These are phyloP conservation scores for Paramisgurnus dabryanus DNA, from an alignment of 2,113 vertebrate genomes.

Conservation along the genomic window DNA sequence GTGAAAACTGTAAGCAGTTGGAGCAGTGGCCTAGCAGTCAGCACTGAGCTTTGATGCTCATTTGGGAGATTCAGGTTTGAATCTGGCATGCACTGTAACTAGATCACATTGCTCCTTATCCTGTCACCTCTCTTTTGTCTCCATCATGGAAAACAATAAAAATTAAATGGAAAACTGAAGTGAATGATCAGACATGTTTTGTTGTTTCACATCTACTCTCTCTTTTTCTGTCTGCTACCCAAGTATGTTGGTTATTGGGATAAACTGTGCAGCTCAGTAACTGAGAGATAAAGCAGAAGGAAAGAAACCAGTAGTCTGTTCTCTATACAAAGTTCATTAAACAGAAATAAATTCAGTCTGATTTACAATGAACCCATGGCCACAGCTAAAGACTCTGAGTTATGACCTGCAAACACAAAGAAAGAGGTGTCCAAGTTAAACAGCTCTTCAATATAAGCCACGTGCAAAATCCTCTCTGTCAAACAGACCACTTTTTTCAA, in stretches of 20 bases:
- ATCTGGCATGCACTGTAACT: not conserved
- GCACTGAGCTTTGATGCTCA: not conserved
- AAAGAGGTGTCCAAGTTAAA: not conserved
- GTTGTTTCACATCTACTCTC: no score
- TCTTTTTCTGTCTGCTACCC: no score
- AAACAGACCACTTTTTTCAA: not conserved
- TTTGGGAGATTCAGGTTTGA: not conserved
- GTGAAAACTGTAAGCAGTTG: not conserved
- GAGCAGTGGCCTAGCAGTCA: not conserved
- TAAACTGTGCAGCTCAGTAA: not conserved
- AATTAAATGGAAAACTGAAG: no score
- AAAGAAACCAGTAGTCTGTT: slow-evolving; percentile 11
- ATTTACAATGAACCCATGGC: slow-evolving; percentile 12
- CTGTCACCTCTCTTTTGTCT: no score
- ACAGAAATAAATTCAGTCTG: slow-evolving; percentile 28
- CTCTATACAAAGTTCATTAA: slow-evolving; percentile 42
- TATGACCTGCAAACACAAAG: not conserved
- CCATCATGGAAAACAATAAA: no score
- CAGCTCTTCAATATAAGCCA: not conserved
- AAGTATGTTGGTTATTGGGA: no score
- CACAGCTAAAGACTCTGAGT: slow-evolving; percentile 6
- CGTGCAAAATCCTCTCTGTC: not conserved
- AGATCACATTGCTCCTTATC: no score
- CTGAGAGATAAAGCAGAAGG: not conserved
- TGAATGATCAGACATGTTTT: no score